Percentiles rank a stretch among this genome's conserved stretches.
These are phyloP conservation scores for Oreortyx pictus DNA, from an alignment of 2,797 vertebrate species.

Conservation along the genomic window DNA sequence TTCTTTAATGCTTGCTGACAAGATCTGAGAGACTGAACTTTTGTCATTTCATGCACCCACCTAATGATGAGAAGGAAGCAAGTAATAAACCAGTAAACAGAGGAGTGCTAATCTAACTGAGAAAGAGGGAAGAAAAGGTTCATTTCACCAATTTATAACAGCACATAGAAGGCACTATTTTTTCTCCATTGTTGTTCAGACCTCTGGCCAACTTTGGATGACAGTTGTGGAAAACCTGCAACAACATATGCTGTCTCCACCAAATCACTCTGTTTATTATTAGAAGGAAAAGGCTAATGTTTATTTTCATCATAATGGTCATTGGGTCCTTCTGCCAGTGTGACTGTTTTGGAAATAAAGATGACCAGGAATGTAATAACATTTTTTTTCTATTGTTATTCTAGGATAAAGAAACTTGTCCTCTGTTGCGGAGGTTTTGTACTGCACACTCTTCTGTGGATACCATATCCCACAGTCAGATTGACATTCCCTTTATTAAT, in stretches of 20 bases:
- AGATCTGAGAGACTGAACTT: background rate
- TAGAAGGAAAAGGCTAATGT: constrained; percentile 18
- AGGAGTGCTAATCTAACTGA: background rate
- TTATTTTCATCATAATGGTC: background rate
- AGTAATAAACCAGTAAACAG: background rate
- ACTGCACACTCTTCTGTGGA: background rate
- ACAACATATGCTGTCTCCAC: background rate
- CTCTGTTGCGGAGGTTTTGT: background rate
- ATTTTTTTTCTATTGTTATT: background rate
- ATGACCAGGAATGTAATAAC: background rate
- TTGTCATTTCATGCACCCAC: background rate
- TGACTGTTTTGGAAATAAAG: background rate
- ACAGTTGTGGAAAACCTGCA: background rate
- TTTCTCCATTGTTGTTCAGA: background rate
- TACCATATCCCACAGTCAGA: background rate
- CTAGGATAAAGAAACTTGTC: background rate
- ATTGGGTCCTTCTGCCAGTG: background rate
- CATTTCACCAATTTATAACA: background rate
- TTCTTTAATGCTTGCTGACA: background rate
- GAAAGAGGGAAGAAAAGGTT: background rate
- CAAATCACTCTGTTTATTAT: background rate
- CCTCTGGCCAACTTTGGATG: background rate
- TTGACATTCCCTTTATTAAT: background rate
- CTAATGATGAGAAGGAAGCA: background rate
- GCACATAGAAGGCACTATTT: background rate